Evolutionary conservation across 2,797 vertebrate genomes (phyloP).

Genomic region (Acomys russatus): DNA sequence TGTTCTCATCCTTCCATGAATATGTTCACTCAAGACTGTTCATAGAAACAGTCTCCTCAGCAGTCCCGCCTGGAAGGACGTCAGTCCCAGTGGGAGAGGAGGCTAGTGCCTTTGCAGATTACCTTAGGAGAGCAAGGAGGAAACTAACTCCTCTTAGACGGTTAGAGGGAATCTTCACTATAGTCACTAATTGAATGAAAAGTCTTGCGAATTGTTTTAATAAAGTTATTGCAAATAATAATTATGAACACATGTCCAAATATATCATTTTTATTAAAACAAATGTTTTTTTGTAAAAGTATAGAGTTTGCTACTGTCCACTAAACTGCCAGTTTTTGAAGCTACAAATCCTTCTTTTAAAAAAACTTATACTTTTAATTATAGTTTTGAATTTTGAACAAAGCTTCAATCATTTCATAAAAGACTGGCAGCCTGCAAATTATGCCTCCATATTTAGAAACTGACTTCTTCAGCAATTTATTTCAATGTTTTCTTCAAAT

Average conservation of each 20-base stretch:
- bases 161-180: slow-evolving; percentile 57
- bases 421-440: slow-evolving; percentile 33
- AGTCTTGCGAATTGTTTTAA: slow-evolving; percentile 31
- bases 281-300: slow-evolving; percentile 52
- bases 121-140: slow-evolving; percentile 25
- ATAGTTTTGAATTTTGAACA: slow-evolving; percentile 66
- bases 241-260: slow-evolving; percentile 63
- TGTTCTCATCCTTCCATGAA: slow-evolving; percentile 26
- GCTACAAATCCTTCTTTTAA: slow-evolving; percentile 36
- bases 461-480: slow-evolving; percentile 46
- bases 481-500: slow-evolving; percentile 55
- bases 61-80: slow-evolving; percentile 8
- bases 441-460: slow-evolving; percentile 40
- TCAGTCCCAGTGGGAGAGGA: neutral
- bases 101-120: slow-evolving; percentile 32
- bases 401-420: slow-evolving; percentile 72
- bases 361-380: slow-evolving; percentile 24
- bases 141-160: slow-evolving; percentile 57
- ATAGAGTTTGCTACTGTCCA: slow-evolving; percentile 36
- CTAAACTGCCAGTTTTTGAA: slow-evolving; percentile 64
- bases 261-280: slow-evolving; percentile 57
- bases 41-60: slow-evolving; percentile 26
- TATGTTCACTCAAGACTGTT: slow-evolving; percentile 35
- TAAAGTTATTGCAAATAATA: slow-evolving; percentile 47
- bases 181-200: slow-evolving; percentile 64